phyloP scores from a whole-genome alignment of 2,797 vertebrate genomes.

The Oreochromis grahami region DNA sequence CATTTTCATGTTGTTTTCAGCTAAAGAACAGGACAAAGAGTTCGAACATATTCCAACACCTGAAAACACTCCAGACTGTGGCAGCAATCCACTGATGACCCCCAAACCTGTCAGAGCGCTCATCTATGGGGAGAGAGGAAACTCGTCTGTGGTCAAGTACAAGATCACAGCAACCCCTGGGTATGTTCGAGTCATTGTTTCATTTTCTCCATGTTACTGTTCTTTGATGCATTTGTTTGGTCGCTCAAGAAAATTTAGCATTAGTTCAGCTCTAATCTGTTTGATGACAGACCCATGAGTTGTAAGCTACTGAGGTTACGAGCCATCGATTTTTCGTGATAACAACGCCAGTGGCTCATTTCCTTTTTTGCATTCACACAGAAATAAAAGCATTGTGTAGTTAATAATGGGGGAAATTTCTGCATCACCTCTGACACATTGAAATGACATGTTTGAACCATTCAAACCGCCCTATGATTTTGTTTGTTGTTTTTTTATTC shows the following conservation, averaged over 20 bases:
- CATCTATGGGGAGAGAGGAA: slow-evolving; percentile 60
- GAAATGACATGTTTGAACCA: background rate
- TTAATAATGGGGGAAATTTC: background rate
- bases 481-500: background rate
- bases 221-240: background rate
- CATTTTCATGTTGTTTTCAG: background rate
- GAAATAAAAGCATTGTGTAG: background rate
- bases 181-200: background rate
- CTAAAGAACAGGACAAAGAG: background rate
- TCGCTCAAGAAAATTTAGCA: background rate
- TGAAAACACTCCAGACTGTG: background rate
- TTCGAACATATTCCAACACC: background rate
- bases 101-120: slow-evolving; percentile 60
- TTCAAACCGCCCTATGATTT: background rate
- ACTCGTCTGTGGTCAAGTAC: slow-evolving; percentile 76
- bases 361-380: rapidly evolving
- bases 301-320: background rate
- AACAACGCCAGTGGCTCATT: background rate
- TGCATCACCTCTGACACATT: background rate
- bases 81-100: slow-evolving; percentile 25
- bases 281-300: background rate
- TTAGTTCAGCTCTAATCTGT: background rate
- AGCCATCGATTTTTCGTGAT: background rate
- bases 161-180: slow-evolving; percentile 79
- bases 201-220: background rate